Evolutionary conservation across 2,888 invertebrate species (phyloP), one percentile per base, ranked within the genome.

Genomic region (Beris chalybata): DNA sequence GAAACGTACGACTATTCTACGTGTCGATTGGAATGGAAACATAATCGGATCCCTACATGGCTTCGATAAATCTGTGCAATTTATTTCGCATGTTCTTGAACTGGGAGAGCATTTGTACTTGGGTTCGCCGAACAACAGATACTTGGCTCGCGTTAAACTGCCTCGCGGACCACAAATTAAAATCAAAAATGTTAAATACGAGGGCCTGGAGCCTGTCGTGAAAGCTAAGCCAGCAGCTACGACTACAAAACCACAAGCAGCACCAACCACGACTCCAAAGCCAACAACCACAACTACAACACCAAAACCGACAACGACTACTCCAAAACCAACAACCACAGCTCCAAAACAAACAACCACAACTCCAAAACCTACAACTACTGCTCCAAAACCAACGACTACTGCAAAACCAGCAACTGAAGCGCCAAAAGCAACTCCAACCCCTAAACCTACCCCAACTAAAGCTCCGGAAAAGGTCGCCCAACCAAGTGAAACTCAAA

Each of bases 21-120:
- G 89, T 74, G 73, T 92, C 0, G 87, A 90, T 74, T 87, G 86
- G 83, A 83, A 84, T 72, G 93, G 93, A 22, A 86, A 89, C 68
- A 85, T 93, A 69, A 76, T 90, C 5, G 88, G 89, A 31, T 85
- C 86, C 5, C 83, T 89, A 70, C 88, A 88, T 74, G 85, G 86
- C 52, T 84, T 83, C 0, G 87, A 90, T 74, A 82, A 81, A 45
- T 82, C 84, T 29, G 73, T 88, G 1, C 64, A 70, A 0, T 75
- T 77, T 9, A 82, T 90, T 22, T 87, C 88, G 72, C 91, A 92
- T 73, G 88, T 87, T 3, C 82, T 87, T 69, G 85, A 90, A 55
- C 85, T 84, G 74, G 85, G 86, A 59, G 85, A 86, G 71, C 83
- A 84, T 72, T 78, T 92, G 12, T 87, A 87, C 74, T 77, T 87